These are phyloP conservation scores for Metaphire vulgaris DNA, from an alignment of 1,140 invertebrate genomes.

Conservation along the genomic window DNA sequence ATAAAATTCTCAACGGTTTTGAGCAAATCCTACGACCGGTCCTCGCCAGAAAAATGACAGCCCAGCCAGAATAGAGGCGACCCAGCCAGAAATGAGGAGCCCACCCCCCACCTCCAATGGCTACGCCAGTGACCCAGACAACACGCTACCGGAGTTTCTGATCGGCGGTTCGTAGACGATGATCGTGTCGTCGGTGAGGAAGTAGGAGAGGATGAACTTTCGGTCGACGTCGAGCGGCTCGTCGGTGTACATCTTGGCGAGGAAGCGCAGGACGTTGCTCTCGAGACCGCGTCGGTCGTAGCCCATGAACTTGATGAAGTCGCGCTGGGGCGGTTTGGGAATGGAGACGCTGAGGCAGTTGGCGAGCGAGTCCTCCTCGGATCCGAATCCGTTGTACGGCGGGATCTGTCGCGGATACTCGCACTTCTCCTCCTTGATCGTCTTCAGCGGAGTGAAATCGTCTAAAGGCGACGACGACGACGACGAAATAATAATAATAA, in stretches of 20 bases:
- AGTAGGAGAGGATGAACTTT: conserved; percentile 74
- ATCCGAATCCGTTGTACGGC: conserved; percentile 54
- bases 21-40: no score
- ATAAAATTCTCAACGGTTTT: no score
- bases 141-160: conserved; percentile 71
- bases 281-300: conserved; percentile 59
- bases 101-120: no score
- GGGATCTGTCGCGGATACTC: conserved; percentile 35
- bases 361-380: conserved; percentile 48
- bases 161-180: conserved; percentile 67
- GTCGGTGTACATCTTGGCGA: conserved; percentile 64
- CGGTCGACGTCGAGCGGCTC: conserved; percentile 63
- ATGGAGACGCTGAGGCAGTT: conserved; percentile 39
- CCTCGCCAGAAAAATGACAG: no score
- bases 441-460: conserved; percentile 40
- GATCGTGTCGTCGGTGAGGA: conserved; percentile 73
- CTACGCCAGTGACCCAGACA: no score
- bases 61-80: no score
- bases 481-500: no score
- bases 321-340: conserved; percentile 49
- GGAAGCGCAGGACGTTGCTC: conserved; percentile 71
- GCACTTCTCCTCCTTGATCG: conserved; percentile 30
- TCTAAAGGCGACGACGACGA: conserved; percentile 41
- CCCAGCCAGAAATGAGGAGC: no score
- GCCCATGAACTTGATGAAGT: conserved; percentile 53